Percentiles rank a stretch among this genome's conserved stretches.
Evolutionary conservation across 2,113 vertebrate species (phyloP).

Genomic region (Mustela lutreola): DNA sequence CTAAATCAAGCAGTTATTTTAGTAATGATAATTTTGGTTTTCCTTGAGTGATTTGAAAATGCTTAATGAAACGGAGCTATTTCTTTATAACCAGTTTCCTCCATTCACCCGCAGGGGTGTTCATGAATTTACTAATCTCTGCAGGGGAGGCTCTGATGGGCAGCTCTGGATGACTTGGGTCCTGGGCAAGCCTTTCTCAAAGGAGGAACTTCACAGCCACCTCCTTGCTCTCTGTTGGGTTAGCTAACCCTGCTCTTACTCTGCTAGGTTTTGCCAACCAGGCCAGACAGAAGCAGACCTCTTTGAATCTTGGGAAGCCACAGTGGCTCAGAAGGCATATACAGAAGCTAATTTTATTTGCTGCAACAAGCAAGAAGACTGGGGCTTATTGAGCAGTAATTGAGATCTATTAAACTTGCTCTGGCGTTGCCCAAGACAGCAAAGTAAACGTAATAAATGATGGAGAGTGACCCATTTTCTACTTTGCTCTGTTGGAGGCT

Average conservation of each 20-base stretch:
- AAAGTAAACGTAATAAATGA: constrained; percentile 37
- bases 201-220: background rate
- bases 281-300: constrained; percentile 58
- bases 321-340: rapidly evolving
- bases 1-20: constrained; percentile 74
- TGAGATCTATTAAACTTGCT: constrained; percentile 14
- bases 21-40: constrained; percentile 76
- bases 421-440: constrained; percentile 40
- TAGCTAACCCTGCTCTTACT: background rate
- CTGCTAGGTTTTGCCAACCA: constrained; percentile 68
- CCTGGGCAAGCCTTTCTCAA: constrained; percentile 32
- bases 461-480: constrained; percentile 10
- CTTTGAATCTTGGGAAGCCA: background rate
- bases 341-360: constrained; percentile 53
- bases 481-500: constrained; percentile 2
- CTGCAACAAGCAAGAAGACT: background rate
- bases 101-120: background rate
- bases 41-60: constrained; percentile 68
- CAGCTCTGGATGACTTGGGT: background rate
- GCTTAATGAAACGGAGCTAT: background rate
- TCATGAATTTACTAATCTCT: background rate
- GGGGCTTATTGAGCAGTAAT: constrained; percentile 40
- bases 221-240: constrained; percentile 19
- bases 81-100: constrained; percentile 23
- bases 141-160: background rate